A percentile compares a stretch with the other conserved stretches of the same genome.
Evolutionary conservation across 1,140 invertebrate genomes (phyloP).

Genomic region (Eubasilissa regina): DNA sequence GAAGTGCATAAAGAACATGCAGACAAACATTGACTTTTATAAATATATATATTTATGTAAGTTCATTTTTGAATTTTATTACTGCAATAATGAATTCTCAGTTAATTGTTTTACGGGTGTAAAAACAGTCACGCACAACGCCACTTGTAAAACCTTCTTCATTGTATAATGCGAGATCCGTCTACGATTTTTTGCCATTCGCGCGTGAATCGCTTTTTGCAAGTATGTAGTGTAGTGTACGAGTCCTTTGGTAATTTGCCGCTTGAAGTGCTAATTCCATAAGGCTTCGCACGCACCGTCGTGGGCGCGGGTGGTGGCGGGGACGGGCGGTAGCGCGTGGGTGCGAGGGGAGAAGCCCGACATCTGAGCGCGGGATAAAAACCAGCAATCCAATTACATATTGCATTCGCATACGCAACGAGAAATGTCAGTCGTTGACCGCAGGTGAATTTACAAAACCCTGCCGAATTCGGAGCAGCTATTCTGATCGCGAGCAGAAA

Average conservation of each 20-base stretch:
- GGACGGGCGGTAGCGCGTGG: constrained; percentile 41
- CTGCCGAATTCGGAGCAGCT: too few species aligned
- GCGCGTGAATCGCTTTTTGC: background rate
- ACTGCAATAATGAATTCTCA: background rate
- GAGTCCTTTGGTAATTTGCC: constrained; percentile 32
- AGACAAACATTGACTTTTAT: too few species aligned
- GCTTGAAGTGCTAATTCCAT: constrained; percentile 43
- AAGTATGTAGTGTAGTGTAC: background rate
- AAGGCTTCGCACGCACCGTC: constrained; percentile 36
- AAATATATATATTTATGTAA: too few species aligned
- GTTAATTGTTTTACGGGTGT: background rate
- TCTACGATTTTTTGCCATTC: too few species aligned
- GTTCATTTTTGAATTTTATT: too few species aligned
- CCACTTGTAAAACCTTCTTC: background rate
- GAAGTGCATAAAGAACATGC: too few species aligned
- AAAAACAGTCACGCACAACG: constrained; percentile 1
- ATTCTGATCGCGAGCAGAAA: too few species aligned
- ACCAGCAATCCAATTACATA: constrained; percentile 49
- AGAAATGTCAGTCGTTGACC: constrained; percentile 55
- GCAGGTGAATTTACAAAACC: constrained; percentile 20
- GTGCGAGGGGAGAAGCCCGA: background rate
- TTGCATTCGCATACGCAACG: constrained; percentile 54
- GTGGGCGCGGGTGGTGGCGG: too few species aligned
- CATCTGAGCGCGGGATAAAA: background rate
- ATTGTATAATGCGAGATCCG: background rate